phyloP scores from a whole-genome alignment of 2,888 invertebrate genomes.

The Rhorus exstirpatorius region DNA sequence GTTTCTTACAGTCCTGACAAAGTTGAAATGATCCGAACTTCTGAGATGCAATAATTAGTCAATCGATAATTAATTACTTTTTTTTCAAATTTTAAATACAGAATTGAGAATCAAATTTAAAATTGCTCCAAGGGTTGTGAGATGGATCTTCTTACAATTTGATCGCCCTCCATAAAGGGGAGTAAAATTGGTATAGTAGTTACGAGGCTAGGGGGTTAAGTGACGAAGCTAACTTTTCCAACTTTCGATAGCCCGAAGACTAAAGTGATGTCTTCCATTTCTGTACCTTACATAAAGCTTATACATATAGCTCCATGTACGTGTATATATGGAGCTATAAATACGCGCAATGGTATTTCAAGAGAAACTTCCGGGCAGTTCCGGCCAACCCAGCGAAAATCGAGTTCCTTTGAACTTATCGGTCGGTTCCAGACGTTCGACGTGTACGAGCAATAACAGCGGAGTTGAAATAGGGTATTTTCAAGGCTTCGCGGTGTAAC shows the following conservation, averaged over 20 bases:
- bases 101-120: no score
- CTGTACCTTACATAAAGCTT: conserved; percentile 5
- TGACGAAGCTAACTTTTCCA: conserved; percentile 34
- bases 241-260: conserved; percentile 12
- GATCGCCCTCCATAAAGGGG: no score
- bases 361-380: conserved; percentile 44
- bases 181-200: conserved; percentile 1
- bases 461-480: conserved; percentile 12
- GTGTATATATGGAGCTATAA: conserved; percentile 6
- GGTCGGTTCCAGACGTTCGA: conserved; percentile 22
- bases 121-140: no score
- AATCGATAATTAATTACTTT: no score
- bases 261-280: not conserved
- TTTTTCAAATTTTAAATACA: no score
- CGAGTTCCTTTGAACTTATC: conserved; percentile 58
- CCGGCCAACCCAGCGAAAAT: conserved; percentile 33
- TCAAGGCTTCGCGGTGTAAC: not conserved
- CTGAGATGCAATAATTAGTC: no score
- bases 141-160: no score
- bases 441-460: conserved; percentile 14
- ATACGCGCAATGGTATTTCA: not conserved
- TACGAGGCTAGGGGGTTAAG: not conserved
- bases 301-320: not conserved
- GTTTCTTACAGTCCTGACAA: no score
- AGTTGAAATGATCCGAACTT: no score